Evolutionary conservation across 2,888 invertebrate species (phyloP).

Genomic region (Gymnocheta viridis): DNA sequence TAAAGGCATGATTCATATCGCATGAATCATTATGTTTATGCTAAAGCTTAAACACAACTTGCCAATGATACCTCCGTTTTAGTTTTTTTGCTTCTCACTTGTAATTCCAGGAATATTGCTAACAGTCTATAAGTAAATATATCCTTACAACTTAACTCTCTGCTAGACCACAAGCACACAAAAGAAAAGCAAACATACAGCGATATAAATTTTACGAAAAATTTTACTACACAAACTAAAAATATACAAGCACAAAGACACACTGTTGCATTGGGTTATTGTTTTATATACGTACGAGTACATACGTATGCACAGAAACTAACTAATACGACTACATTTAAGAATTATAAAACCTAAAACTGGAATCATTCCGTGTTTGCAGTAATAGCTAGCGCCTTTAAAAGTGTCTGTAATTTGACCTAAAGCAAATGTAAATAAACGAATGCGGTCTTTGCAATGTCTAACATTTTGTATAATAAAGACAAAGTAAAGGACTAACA

Average conservation of each 20-base stretch:
- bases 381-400: conserved; percentile 68
- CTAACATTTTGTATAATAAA: conserved; percentile 48
- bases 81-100: not conserved
- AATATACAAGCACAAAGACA: conserved; percentile 39
- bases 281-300: not conserved
- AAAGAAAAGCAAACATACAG: conserved; percentile 58
- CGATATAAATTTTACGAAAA: conserved; percentile 64
- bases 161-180: conserved; percentile 33
- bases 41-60: conserved; percentile 66
- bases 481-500: conserved; percentile 7
- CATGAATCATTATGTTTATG: conserved; percentile 68
- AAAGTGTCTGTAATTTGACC: conserved; percentile 79
- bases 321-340: not conserved
- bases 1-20: conserved; percentile 66
- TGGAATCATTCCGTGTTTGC: conserved; percentile 45
- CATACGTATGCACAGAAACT: not conserved
- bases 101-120: conserved; percentile 46
- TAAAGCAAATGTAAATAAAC: conserved; percentile 81
- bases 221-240: conserved; percentile 44
- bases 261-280: conserved; percentile 58
- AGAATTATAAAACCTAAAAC: conserved; percentile 25
- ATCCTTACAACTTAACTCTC: conserved; percentile 41
- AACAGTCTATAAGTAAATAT: conserved; percentile 58
- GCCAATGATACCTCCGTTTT: conserved; percentile 67
- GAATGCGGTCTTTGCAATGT: conserved; percentile 70